These are phyloP conservation scores for Sphenopsis melanotis DNA, from an alignment of 2,797 vertebrate genomes.

Conservation along the genomic window DNA sequence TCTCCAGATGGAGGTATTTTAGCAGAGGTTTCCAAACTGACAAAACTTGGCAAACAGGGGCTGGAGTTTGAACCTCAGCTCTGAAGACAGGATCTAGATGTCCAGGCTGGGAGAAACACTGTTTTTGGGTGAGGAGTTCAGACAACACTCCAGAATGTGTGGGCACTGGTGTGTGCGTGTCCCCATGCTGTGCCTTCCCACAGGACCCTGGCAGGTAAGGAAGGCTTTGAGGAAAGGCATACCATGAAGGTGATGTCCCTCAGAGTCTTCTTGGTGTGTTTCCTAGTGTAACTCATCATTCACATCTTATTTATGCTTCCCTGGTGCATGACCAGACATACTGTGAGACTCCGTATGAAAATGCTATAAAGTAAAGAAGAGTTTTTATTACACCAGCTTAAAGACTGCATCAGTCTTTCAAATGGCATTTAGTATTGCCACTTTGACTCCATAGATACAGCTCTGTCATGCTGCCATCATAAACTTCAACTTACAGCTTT, in stretches of 20 bases:
- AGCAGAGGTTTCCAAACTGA: neutral
- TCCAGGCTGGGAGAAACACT: neutral
- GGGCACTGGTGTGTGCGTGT: neutral
- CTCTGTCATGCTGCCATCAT: constrained; percentile 32
- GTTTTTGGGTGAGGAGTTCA: neutral
- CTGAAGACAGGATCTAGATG: neutral
- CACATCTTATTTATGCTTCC: constrained; percentile 2
- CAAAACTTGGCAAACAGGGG: neutral
- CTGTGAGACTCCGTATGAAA: neutral
- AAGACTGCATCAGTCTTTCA: constrained; percentile 57
- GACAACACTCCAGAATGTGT: accelerated
- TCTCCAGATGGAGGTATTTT: neutral
- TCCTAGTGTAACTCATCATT: neutral
- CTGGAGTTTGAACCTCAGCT: neutral
- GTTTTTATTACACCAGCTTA: neutral
- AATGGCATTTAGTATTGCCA: constrained; percentile 32
- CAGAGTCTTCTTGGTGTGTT: neutral
- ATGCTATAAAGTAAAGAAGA: constrained; percentile 27
- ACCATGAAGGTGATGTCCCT: neutral
- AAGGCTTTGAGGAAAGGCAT: neutral
- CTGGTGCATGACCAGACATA: neutral
- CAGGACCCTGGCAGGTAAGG: neutral
- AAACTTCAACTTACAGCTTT: constrained; percentile 36
- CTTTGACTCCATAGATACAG: constrained; percentile 33
- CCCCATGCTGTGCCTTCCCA: neutral